phyloP scores from a whole-genome alignment of 1,140 invertebrate genomes.

The Andricus grossulariae region DNA sequence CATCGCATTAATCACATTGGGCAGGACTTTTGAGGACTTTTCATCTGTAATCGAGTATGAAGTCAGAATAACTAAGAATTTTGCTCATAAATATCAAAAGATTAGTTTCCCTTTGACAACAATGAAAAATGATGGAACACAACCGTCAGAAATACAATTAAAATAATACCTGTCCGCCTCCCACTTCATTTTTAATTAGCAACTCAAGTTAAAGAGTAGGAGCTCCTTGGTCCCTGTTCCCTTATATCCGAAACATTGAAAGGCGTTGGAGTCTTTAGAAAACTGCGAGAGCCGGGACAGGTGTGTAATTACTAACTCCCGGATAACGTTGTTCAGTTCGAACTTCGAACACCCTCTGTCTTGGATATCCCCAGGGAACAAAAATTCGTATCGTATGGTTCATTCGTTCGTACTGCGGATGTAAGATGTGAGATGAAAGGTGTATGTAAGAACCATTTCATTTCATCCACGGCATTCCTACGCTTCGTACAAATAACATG shows the following conservation, averaged over 20 bases:
- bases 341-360: constrained; percentile 10
- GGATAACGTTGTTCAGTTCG: constrained; percentile 31
- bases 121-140: too few species aligned
- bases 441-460: constrained; percentile 34
- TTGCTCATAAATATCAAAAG: too few species aligned
- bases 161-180: too few species aligned
- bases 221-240: too few species aligned
- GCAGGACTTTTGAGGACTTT: too few species aligned
- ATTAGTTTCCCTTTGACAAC: too few species aligned
- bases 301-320: constrained; percentile 55
- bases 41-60: too few species aligned
- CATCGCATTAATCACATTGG: too few species aligned
- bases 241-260: background rate
- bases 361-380: constrained; percentile 13
- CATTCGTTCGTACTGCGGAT: background rate
- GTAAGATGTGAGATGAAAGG: background rate
- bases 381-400: background rate
- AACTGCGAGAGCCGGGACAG: constrained; percentile 49
- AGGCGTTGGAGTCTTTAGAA: constrained; percentile 35
- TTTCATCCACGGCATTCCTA: background rate
- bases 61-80: too few species aligned
- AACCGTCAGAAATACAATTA: too few species aligned
- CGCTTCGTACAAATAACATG: constrained; percentile 56
- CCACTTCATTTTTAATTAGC: too few species aligned
- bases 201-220: too few species aligned